phyloP scores from a whole-genome alignment of 1,140 invertebrate genomes.

The Cyrtorhinus lividipennis region DNA sequence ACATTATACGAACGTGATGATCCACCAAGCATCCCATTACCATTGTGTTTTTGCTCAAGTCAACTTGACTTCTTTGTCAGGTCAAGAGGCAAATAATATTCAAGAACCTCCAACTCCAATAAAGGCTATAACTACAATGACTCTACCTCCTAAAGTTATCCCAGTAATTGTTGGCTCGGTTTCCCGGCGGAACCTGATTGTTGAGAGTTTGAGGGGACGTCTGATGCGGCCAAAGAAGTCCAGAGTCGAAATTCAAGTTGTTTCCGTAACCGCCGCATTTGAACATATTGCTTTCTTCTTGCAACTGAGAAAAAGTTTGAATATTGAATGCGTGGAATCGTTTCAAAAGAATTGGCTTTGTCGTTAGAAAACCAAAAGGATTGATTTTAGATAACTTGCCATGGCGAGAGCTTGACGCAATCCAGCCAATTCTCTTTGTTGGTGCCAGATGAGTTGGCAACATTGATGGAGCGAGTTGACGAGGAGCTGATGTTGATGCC shows the following conservation, averaged over 20 bases:
- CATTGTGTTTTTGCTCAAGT: no score
- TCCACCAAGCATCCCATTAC: no score
- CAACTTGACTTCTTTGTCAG: no score
- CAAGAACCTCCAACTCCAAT: no score
- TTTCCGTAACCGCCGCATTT: conserved; percentile 22
- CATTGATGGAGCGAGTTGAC: conserved; percentile 44
- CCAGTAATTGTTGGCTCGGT: conserved; percentile 80
- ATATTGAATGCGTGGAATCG: no score
- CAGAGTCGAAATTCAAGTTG: conserved; percentile 23
- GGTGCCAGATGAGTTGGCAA: conserved; percentile 43
- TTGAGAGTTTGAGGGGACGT: conserved; percentile 41
- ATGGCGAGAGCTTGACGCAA: conserved; percentile 31
- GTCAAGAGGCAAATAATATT: no score
- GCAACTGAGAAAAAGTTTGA: conserved; percentile 27
- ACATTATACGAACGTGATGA: no score
- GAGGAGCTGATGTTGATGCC: conserved; percentile 37
- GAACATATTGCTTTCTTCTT: conserved; percentile 29
- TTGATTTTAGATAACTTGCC: no score
- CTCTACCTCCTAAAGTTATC: conserved; percentile 80
- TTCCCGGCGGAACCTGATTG: conserved; percentile 74
- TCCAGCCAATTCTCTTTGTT: conserved; percentile 41
- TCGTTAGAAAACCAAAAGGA: no score
- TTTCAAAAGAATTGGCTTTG: no score
- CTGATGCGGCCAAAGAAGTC: conserved; percentile 19
- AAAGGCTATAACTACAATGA: no score